Conservation (phyloP, 2,797 vertebrate species). For the Rhinatrema bivittatum region DNA sequence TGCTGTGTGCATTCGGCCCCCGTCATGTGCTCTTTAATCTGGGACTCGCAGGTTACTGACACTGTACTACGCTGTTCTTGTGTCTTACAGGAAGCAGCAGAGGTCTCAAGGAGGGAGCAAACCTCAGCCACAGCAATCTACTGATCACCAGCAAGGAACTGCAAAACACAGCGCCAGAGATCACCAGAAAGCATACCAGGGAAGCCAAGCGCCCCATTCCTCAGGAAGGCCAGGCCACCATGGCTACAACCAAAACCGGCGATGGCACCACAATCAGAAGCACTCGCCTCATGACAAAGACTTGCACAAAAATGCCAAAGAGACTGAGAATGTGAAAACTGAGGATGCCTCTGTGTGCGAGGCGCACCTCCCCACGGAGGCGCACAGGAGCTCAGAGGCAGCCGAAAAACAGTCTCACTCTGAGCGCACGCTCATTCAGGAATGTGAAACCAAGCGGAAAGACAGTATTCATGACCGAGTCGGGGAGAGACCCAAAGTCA, state of each 20-base stretch:
- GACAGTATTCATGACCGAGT: constrained; percentile 50
- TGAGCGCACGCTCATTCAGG: constrained; percentile 18
- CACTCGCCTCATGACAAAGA: constrained; percentile 53
- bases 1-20: no score
- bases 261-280: constrained; percentile 89
- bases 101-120: constrained; percentile 69
- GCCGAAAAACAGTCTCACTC: constrained; percentile 33
- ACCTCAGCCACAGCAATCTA: constrained; percentile 56
- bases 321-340: constrained; percentile 69
- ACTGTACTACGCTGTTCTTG: no score
- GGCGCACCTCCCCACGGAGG: constrained; percentile 29
- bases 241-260: constrained; percentile 90
- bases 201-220: constrained; percentile 59
- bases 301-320: constrained; percentile 69
- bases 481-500: constrained; percentile 68
- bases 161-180: constrained; percentile 71
- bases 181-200: constrained; percentile 71
- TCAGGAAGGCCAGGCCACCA: constrained; percentile 79
- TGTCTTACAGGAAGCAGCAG: constrained; percentile 75
- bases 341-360: constrained; percentile 47
- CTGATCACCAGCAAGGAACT: constrained; percentile 67
- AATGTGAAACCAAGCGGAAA: constrained; percentile 46
- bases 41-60: no score
- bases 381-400: constrained; percentile 27
- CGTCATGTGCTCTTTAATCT: no score